Evolutionary conservation across 1,140 invertebrate genomes (phyloP).

Genomic region (Contarinia nasturtii): DNA sequence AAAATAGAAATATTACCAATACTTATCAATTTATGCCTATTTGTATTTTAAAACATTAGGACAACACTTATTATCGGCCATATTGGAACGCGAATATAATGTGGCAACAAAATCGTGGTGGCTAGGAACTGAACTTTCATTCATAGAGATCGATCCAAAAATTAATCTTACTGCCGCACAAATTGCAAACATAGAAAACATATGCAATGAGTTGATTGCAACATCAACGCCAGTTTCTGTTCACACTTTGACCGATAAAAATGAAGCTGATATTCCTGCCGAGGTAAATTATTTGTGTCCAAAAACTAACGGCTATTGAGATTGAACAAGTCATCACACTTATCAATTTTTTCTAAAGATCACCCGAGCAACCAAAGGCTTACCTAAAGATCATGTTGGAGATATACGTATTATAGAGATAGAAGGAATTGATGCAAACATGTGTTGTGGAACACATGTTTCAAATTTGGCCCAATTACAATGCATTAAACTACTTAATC

Average conservation of each 20-base stretch:
- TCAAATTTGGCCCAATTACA: constrained; percentile 57
- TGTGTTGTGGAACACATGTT: constrained; percentile 78
- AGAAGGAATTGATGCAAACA: constrained; percentile 48
- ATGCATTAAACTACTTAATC: constrained; percentile 48
- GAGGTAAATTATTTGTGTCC: constrained; percentile 24
- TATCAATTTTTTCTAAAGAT: no score
- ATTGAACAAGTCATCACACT: not conserved
- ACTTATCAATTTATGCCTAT: constrained; percentile 4
- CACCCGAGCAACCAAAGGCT: constrained; percentile 28
- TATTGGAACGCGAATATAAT: constrained; percentile 46
- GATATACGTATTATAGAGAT: constrained; percentile 54
- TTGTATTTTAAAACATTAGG: constrained; percentile 18
- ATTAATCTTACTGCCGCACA: constrained; percentile 26
- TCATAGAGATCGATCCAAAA: constrained; percentile 38
- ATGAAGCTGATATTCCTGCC: constrained; percentile 25
- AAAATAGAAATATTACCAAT: constrained; percentile 27
- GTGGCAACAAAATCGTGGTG: constrained; percentile 60
- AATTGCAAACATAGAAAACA: constrained; percentile 33
- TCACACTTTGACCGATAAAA: constrained; percentile 35
- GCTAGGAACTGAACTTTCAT: constrained; percentile 44
- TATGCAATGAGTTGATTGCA: constrained; percentile 47
- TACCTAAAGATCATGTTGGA: constrained; percentile 57
- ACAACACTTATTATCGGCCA: constrained; percentile 66
- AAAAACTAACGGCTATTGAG: not conserved
- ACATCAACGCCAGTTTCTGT: constrained; percentile 37